Evolutionary conservation across 1,140 invertebrate species (phyloP).

Genomic region (Microplitis mediator): DNA sequence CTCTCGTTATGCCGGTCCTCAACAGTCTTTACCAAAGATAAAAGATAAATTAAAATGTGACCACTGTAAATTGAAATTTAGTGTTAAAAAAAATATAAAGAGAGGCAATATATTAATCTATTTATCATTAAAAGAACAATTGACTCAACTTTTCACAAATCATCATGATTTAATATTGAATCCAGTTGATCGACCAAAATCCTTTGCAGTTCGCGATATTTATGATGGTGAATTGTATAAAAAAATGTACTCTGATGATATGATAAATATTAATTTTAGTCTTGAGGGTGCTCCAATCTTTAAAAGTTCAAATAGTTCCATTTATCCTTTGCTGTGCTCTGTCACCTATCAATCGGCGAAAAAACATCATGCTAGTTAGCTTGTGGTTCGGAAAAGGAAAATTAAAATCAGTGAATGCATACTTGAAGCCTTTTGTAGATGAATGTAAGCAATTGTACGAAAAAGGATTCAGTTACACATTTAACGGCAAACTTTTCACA

Average conservation of each 20-base stretch:
- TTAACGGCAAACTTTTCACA: slow-evolving; percentile 20
- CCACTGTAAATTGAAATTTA: too few species aligned
- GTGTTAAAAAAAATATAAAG: too few species aligned
- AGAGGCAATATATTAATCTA: too few species aligned
- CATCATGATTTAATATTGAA: neutral
- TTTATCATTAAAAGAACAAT: neutral
- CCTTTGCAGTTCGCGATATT: too few species aligned
- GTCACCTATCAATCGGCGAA: slow-evolving; percentile 21
- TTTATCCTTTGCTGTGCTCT: slow-evolving; percentile 31
- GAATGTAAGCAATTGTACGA: slow-evolving; percentile 24
- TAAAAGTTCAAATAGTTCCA: slow-evolving; percentile 23
- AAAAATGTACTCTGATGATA: too few species aligned
- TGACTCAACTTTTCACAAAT: neutral
- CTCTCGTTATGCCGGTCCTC: neutral
- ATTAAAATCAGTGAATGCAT: slow-evolving; percentile 32
- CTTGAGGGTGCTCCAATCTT: slow-evolving; percentile 35
- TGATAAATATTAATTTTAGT: slow-evolving; percentile 34
- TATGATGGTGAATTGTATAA: too few species aligned
- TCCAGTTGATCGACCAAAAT: neutral
- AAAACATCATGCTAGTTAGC: slow-evolving; percentile 30
- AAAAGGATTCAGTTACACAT: slow-evolving; percentile 32
- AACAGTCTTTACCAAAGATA: neutral
- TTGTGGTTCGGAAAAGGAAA: slow-evolving; percentile 36
- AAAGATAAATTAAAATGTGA: neutral
- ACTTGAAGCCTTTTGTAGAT: slow-evolving; percentile 35